Evolutionary conservation across 2,113 vertebrate genomes (phyloP), one percentile per base, ranked within the genome.

Genomic region (Triplophysa rosa): DNA sequence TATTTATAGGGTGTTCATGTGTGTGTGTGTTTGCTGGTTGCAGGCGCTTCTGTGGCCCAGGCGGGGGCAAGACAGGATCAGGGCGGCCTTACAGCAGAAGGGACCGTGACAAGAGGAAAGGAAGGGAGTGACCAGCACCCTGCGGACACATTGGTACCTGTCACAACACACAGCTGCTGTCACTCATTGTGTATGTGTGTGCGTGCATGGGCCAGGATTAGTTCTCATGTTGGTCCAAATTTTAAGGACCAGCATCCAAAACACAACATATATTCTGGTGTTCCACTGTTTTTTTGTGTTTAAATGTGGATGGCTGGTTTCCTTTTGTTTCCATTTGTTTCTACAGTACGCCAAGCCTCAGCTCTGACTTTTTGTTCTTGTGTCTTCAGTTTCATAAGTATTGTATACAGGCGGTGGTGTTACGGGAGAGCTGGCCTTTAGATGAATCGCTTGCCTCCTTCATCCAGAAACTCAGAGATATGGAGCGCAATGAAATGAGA

Each of bases 381-480:
- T 45, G 21, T 76, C n/a, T 58, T 68, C 88, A 98, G 96, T 26
- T 68, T 75, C 92, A 93, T 82, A 96, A 93, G 82, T 97, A 96
- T 56, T 87, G 95, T 71, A 86, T 98, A 86, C 91, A 95, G 87
- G 94, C 93, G 12, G 80, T 93, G 71, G 92, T 98, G 75, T 84
- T 98, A 13, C 77, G 91, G 81, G 87, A 93, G 58, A 98, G 93
- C 84, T 98, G 95, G 96, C 67, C 89, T 58, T 90, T 97, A 87
- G 92, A 91, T 24, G 91, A 95, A 72, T 92, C 85, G 61, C 89
- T 96, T 54, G 33, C 87, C 84, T 77, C 79, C 59, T 93, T 95
- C 88, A 88, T 94, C 84, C 87, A 94, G 66, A 84, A 83, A 10
- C 90, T 95, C 40, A 95, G 89, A 89, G 93, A 95, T 62, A 65